Conservation (phyloP, 2,797 vertebrate genomes). For the Eptatretus atami region DNA sequence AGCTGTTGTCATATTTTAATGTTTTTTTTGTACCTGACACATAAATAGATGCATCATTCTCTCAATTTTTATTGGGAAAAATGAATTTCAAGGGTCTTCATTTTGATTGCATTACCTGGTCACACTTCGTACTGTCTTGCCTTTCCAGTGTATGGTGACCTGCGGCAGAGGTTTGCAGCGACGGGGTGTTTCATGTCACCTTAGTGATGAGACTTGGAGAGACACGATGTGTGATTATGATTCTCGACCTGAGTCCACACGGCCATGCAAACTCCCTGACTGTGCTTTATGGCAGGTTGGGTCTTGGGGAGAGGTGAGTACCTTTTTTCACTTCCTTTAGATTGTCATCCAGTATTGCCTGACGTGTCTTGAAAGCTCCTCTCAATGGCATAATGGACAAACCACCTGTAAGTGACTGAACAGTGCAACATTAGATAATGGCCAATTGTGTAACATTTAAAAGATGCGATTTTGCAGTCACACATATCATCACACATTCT, state of each 20-base stretch:
- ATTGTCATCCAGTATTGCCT: constrained; percentile 7
- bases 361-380: not conserved
- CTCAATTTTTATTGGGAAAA: no score
- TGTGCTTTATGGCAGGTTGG: constrained; percentile 93
- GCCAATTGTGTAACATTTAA: no score
- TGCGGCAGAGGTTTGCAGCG: constrained; percentile 85
- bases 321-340: constrained; percentile 9
- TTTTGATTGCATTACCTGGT: no score
- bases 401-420: not conserved
- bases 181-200: constrained; percentile 79
- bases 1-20: no score
- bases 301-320: constrained; percentile 64
- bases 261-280: constrained; percentile 63
- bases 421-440: not conserved
- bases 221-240: constrained; percentile 38
- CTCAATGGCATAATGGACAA: not conserved
- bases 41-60: no score
- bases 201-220: constrained; percentile 46
- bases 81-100: no score
- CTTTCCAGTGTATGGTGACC: constrained; percentile 55
- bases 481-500: no score
- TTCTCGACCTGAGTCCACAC: constrained; percentile 42
- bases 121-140: no score
- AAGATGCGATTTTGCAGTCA: no score
- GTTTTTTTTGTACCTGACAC: no score